Base-by-base conservation (phyloP, 2,888 invertebrate genomes). In the Steinernema carpocapsae region DNA sequence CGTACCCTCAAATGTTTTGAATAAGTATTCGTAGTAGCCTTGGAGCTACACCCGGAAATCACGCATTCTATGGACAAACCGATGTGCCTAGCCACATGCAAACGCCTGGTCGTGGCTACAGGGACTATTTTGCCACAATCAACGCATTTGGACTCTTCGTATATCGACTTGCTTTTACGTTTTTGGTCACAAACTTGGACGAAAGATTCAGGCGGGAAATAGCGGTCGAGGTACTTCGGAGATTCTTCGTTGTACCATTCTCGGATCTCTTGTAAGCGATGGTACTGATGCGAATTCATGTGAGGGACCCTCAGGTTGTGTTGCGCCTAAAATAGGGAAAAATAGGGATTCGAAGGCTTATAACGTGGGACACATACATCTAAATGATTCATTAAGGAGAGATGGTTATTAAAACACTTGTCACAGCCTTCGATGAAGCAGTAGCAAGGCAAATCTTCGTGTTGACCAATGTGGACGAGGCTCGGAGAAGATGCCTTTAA, bases 141-240 rank as follows among this genome's bases (percentile, higher is more conserved):
- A 2, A 7, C 7, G 19, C 64, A 64, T 29, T 64, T 32, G 17
- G 37, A 4, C 14, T 64, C 64, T 17, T 64, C 64, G 4, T 32
- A n/a, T 14, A 29, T 37, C 1, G 64, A 1, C 32, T 17, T 37
- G 32, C n/a, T 17, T 17, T 12, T 10, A 4, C 3, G 3, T 32
- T 37, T 29, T 17, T 12, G 3, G 19, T 64, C 32, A 3, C 17
- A 17, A 17, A 29, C 14, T 22, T 29, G 17, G 32, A 64, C 26
- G 37, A 64, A 64, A 17, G 64, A 64, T 17, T 64, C 64, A 1
- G 64, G 64, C 14, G 64, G 64, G 64, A 64, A 64, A n/a, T 64
- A 64, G 29, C 29, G 24, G 32, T 64, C 64, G 1, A 22, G 29
- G 64, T 32, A 29, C 19, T 14, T 29, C 14, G 6, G 12, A 17